Percentiles rank a stretch among this genome's conserved stretches.
Conservation (phyloP, 1,140 invertebrate genomes). For the Trachymyrmex septentrionalis region DNA sequence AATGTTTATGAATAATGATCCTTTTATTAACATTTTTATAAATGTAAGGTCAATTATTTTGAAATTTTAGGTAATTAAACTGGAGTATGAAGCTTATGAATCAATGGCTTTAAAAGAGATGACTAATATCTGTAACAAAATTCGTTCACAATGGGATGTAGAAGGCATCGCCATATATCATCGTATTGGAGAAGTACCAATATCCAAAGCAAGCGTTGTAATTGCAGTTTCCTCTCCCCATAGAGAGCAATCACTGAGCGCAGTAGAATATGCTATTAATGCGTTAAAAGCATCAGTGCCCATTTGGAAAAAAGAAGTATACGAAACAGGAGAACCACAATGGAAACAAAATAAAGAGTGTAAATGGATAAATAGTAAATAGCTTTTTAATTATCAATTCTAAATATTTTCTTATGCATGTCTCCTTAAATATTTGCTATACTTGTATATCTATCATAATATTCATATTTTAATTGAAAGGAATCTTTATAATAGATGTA, state of each 20-base stretch:
- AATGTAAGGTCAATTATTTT: constrained; percentile 12
- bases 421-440: not conserved
- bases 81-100: constrained; percentile 98
- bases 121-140: constrained; percentile 91
- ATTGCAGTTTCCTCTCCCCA: constrained; percentile 97
- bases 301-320: constrained; percentile 99
- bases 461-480: not conserved
- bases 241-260: constrained; percentile 93
- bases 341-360: constrained; percentile 95
- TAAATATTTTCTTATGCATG: not conserved
- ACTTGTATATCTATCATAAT: not conserved
- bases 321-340: constrained; percentile 88
- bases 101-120: constrained; percentile 96
- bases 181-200: constrained; percentile 94
- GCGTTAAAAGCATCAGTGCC: constrained; percentile 95
- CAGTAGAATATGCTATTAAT: constrained; percentile 95
- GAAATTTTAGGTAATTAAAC: constrained; percentile 89
- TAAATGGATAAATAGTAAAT: constrained; percentile 88
- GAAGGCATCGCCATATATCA: constrained; percentile 94
- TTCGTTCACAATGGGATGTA: constrained; percentile 92
- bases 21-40: constrained; percentile 35
- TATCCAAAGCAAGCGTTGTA: constrained; percentile 95
- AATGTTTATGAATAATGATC: constrained; percentile 8
- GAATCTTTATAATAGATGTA: not conserved
- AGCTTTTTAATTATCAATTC: constrained; percentile 63